These are phyloP conservation scores for Megalonaias nervosa DNA, from an alignment of 1,140 invertebrate genomes.

Conservation along the genomic window DNA sequence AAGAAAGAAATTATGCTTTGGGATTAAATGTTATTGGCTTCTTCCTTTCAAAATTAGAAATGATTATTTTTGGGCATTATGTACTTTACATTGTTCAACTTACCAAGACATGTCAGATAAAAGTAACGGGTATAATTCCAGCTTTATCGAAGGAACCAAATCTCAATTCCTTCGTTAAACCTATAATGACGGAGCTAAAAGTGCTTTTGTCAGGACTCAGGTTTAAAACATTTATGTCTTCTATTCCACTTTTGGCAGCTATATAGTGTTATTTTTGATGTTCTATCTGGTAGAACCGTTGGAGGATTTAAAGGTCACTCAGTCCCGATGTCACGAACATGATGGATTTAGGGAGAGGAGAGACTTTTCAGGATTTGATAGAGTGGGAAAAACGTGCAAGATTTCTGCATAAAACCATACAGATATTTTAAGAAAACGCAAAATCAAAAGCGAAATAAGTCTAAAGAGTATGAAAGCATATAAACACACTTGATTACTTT, in stretches of 20 bases:
- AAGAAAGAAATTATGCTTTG: too few species aligned
- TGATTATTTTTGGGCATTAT: conserved; percentile 19
- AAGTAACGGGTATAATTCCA: conserved; percentile 6
- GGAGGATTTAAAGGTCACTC: conserved; percentile 13
- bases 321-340: background rate
- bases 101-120: conserved; percentile 7
- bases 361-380: conserved; percentile 5
- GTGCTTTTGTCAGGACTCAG: conserved; percentile 1
- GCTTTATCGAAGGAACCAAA: conserved; percentile 9
- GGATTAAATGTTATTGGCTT: background rate
- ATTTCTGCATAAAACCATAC: background rate
- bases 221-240: background rate
- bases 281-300: conserved; percentile 8
- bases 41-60: conserved; percentile 9
- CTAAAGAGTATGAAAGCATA: background rate
- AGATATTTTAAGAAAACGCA: conserved; percentile 1
- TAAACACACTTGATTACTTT: conserved; percentile 7
- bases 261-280: conserved; percentile 10
- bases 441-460: background rate
- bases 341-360: background rate
- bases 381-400: background rate
- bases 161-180: conserved; percentile 12
- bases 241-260: background rate
- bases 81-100: conserved; percentile 7
- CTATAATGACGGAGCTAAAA: conserved; percentile 8